Evolutionary conservation across 2,797 vertebrate species (phyloP), one percentile per base, ranked within the genome.

Genomic region (Valencia hispanica): DNA sequence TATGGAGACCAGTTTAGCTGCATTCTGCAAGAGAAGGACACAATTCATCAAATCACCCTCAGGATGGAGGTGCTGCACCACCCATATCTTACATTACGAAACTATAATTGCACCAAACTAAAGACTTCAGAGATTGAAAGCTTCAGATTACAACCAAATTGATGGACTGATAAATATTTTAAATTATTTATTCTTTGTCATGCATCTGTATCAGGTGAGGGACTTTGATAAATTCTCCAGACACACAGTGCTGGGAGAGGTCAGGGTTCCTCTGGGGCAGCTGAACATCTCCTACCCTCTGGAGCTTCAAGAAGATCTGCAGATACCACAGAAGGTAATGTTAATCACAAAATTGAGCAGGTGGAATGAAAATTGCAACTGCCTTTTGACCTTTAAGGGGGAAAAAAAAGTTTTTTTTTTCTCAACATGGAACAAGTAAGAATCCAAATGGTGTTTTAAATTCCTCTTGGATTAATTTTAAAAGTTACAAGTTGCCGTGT

Each of bases 191-290:
- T 39, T 36, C 34, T 7, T 66, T 25, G 43, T 78, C 36, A 12
- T 73, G 9, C 79, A 18, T 86, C 27, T 84, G 4, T 83, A 50
- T 84, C 59, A 97, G 96, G 94, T 96, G 63, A 95, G 91, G 74
- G 83, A 93, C 87, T 96, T 96, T 77, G 88, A 96, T 91, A 95
- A 90, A 82, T 95, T 94, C 87, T 96, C 96, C 79, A 93, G 95
- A 86, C 92, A 95, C 63, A 72, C 87, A 12, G 81, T 91, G 20
- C 89, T 96, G 45, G 96, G 95, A 80, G 94, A 96, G 84, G 92
- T 94, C 70, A 94, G 92, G 51, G 74, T 90, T 75, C 68, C 85
- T 61, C 74, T 96, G 3, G 90, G 83, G 1, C 69, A 80, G 39
- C 76, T 95, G 34, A 94, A 93, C 68, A 91, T 93, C 47, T 92